These are phyloP conservation scores for Athripsodes cinereus DNA, from an alignment of 2,888 invertebrate species.

Conservation along the genomic window DNA sequence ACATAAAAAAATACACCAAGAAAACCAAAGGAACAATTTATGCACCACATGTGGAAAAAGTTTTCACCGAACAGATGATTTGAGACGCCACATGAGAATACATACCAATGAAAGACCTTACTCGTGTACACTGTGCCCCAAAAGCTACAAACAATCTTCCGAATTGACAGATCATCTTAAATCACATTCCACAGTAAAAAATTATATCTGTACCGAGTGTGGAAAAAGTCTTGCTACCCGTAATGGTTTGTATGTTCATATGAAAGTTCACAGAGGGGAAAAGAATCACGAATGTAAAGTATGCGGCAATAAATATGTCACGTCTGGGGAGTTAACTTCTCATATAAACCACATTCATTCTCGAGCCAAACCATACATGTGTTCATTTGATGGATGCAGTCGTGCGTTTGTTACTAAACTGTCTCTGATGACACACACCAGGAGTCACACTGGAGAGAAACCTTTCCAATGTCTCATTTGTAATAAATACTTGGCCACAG, in stretches of 20 bases:
- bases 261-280: constrained; percentile 29
- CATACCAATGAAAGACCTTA: constrained; percentile 32
- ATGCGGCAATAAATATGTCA: constrained; percentile 29
- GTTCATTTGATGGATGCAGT: constrained; percentile 26
- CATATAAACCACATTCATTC: constrained; percentile 29
- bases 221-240: constrained; percentile 29
- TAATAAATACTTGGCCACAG: constrained; percentile 25
- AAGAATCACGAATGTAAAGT: constrained; percentile 28
- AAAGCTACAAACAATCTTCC: constrained; percentile 30
- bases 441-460: constrained; percentile 27
- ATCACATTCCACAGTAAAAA: constrained; percentile 27
- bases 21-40: constrained; percentile 28
- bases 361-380: constrained; percentile 25
- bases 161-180: constrained; percentile 28
- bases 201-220: constrained; percentile 28
- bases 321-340: constrained; percentile 28
- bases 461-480: constrained; percentile 26
- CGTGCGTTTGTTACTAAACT: constrained; percentile 27
- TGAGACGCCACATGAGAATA: constrained; percentile 31
- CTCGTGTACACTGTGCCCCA: constrained; percentile 30
- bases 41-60: constrained; percentile 29
- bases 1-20: constrained; percentile 34
- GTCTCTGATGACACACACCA: constrained; percentile 26
- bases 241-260: constrained; percentile 29
- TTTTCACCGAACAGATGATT: constrained; percentile 30